phyloP scores from a whole-genome alignment of 2,113 vertebrate species.

The Megaceryle maxima region DNA sequence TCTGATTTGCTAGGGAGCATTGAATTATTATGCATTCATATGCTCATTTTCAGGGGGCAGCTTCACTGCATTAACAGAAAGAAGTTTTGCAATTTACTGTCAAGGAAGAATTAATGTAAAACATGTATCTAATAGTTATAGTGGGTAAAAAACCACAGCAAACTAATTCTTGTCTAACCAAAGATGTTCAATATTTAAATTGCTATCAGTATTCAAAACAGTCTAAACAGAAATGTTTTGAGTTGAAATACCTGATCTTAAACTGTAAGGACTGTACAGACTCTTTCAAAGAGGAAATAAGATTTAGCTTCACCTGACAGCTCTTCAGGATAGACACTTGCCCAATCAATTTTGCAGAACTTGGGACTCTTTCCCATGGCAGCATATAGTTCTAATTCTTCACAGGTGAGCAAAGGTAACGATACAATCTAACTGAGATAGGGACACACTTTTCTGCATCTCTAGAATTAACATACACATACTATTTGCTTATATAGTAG shows the following conservation, averaged over 20 bases:
- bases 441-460: background rate
- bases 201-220: background rate
- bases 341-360: background rate
- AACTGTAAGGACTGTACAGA: background rate
- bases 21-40: background rate
- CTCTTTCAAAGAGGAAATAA: background rate
- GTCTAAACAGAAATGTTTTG: accelerated
- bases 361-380: background rate
- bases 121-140: background rate
- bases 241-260: background rate
- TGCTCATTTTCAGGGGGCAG: background rate
- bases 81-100: background rate
- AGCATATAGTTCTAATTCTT: background rate
- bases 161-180: background rate
- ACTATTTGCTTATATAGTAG: background rate
- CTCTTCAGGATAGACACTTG: background rate
- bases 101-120: background rate
- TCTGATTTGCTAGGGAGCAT: background rate
- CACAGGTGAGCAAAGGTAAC: background rate
- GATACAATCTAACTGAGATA: background rate
- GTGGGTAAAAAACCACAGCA: background rate
- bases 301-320: background rate
- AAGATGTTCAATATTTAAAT: background rate
- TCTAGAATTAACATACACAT: background rate
- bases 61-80: background rate